Conservation (phyloP, 1,140 invertebrate genomes). For the Hormaphis cornu region DNA sequence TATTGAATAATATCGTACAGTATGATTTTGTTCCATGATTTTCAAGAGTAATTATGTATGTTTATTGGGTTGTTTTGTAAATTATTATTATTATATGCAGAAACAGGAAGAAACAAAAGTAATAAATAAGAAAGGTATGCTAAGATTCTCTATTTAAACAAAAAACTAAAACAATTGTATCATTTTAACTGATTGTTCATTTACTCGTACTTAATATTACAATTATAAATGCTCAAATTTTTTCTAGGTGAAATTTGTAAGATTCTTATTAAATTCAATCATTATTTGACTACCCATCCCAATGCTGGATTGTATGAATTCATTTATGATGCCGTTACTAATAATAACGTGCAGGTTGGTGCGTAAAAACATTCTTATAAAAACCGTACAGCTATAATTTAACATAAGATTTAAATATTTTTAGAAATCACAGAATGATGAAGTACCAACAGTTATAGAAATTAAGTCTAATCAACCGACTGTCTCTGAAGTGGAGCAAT, state of each 20-base stretch:
- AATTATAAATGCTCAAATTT: too few relatives aligned
- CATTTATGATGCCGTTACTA: conserved; percentile 19
- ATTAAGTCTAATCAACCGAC: not conserved
- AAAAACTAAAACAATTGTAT: too few relatives aligned
- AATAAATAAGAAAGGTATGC: too few relatives aligned
- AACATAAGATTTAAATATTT: not conserved
- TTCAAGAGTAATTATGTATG: too few relatives aligned
- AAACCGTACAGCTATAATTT: not conserved
- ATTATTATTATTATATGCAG: too few relatives aligned
- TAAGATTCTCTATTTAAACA: too few relatives aligned
- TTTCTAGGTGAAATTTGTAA: conserved; percentile 14
- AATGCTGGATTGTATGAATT: not conserved
- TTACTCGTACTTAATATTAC: too few relatives aligned
- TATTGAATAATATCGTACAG: too few relatives aligned
- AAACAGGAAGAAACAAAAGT: too few relatives aligned
- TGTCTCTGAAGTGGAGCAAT: not conserved
- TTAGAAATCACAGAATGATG: not conserved
- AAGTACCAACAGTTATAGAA: not conserved
- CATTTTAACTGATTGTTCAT: too few relatives aligned
- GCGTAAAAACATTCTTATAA: not conserved
- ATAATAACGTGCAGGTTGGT: not conserved
- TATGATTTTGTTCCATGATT: too few relatives aligned
- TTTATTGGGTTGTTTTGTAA: too few relatives aligned
- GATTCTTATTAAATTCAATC: conserved; percentile 19
- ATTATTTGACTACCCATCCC: not conserved